A percentile compares a stretch with the other conserved stretches of the same genome.
Conservation (phyloP, 2,888 invertebrate species). For the Hymenopus coronatus region DNA sequence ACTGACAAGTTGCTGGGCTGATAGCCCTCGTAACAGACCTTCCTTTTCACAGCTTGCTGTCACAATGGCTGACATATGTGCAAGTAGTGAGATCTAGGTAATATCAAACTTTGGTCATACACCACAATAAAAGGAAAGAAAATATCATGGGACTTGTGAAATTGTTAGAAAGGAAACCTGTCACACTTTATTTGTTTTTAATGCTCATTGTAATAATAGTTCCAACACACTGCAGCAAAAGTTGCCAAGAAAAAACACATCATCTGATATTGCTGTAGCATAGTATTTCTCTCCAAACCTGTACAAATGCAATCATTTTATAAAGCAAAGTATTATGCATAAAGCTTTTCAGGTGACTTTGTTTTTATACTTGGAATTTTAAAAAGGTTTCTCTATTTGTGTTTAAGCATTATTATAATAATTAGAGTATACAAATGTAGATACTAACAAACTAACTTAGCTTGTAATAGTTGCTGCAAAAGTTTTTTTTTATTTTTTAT, state of each 20-base stretch:
- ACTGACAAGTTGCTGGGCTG: constrained; percentile 64
- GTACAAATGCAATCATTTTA: too few species aligned
- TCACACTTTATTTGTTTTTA: neutral
- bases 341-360: too few species aligned
- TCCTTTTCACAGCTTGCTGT: constrained; percentile 61
- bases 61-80: constrained; percentile 49
- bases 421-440: too few species aligned
- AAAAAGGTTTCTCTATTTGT: too few species aligned
- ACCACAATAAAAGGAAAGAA: neutral
- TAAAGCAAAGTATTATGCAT: too few species aligned
- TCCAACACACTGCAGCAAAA: neutral
- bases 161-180: neutral
- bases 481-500: too few species aligned
- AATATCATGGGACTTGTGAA: neutral
- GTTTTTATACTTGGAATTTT: too few species aligned
- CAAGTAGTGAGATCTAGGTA: constrained; percentile 22
- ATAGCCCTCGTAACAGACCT: constrained; percentile 66
- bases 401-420: too few species aligned
- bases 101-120: neutral
- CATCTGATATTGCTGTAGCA: too few species aligned
- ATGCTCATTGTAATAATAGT: neutral
- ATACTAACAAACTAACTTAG: too few species aligned
- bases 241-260: neutral
- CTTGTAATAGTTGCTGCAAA: too few species aligned
- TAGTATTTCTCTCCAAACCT: too few species aligned